These are phyloP conservation scores for Sclerodermus sp. DNA, from an alignment of 2,888 invertebrate species.

Conservation along the genomic window DNA sequence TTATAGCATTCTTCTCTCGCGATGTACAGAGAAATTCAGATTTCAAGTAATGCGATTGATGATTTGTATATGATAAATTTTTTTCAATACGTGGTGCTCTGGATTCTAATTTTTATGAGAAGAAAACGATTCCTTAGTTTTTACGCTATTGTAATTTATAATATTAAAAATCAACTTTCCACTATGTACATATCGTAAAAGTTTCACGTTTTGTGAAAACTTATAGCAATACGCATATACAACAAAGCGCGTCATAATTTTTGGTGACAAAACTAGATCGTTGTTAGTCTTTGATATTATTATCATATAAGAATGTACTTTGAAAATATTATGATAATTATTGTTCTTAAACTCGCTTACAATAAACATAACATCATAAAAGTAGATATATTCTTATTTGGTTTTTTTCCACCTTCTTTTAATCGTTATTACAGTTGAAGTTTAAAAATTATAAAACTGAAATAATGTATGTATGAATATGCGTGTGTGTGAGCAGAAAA, in stretches of 20 bases:
- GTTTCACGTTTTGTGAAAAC: constrained; percentile 36
- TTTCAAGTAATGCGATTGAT: not conserved
- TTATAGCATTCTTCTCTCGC: too few relatives aligned
- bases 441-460: too few relatives aligned
- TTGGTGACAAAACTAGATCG: constrained; percentile 39
- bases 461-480: too few relatives aligned
- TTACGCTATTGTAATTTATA: constrained; percentile 32
- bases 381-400: constrained; percentile 19
- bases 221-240: constrained; percentile 31
- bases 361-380: constrained; percentile 55
- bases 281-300: constrained; percentile 49
- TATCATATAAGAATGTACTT: constrained; percentile 50
- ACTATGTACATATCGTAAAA: constrained; percentile 38
- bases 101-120: constrained; percentile 45
- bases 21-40: not conserved
- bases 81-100: constrained; percentile 45
- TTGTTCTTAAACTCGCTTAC: constrained; percentile 54
- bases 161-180: constrained; percentile 43
- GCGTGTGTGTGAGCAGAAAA: too few relatives aligned
- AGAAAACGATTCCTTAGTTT: constrained; percentile 46
- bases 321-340: constrained; percentile 53
- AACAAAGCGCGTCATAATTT: constrained; percentile 24
- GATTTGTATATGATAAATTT: constrained; percentile 33
- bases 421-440: too few relatives aligned
- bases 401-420: too few relatives aligned